Conservation (phyloP, 2,113 vertebrate species). For the Myiozetetes cayanensis region DNA sequence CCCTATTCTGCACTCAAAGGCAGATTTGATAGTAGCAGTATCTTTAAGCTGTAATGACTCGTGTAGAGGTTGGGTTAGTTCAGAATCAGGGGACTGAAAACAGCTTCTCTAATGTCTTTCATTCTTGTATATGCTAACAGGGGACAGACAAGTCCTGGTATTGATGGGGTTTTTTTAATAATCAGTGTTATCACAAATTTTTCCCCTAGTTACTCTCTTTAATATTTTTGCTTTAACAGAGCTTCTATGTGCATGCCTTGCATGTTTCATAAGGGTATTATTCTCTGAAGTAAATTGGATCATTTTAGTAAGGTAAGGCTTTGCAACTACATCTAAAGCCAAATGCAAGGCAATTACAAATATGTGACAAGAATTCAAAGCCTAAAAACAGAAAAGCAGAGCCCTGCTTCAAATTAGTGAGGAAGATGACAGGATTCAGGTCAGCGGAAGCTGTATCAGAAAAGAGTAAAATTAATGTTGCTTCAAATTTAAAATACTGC, state of each 20-base stretch:
- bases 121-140: neutral
- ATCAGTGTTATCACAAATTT: neutral
- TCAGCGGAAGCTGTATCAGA: neutral
- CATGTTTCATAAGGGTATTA: neutral
- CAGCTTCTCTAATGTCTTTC: neutral
- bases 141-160: neutral
- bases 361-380: neutral
- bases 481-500: conserved; percentile 7
- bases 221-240: neutral
- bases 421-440: neutral
- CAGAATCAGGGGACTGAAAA: neutral
- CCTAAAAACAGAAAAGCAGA: neutral
- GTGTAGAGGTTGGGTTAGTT: neutral
- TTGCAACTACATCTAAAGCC: neutral
- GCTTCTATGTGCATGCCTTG: neutral
- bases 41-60: neutral
- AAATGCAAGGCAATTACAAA: neutral
- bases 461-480: neutral
- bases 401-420: neutral
- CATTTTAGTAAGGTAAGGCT: neutral
- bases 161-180: neutral
- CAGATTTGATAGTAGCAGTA: neutral
- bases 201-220: neutral
- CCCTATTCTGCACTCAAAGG: neutral
- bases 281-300: neutral